Percentiles rank a stretch among this genome's conserved stretches.
phyloP scores from a whole-genome alignment of 1,140 invertebrate genomes.

The Polyergus mexicanus region DNA sequence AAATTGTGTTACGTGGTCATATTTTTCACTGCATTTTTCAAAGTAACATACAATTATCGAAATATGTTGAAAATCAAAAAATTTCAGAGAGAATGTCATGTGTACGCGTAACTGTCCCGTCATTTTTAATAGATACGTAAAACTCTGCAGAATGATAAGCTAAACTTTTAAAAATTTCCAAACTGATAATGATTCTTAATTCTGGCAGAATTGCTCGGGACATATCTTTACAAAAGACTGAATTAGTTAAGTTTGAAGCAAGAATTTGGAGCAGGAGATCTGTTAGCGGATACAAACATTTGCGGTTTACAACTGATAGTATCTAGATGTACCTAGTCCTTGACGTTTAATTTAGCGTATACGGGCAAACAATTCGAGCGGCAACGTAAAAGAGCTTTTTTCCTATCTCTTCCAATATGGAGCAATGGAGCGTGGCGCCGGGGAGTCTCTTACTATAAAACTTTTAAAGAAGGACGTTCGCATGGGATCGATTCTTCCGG shows the following conservation, averaged over 20 bases:
- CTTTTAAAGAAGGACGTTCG: slow-evolving; percentile 68
- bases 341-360: slow-evolving; percentile 64
- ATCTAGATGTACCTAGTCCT: slow-evolving; percentile 45
- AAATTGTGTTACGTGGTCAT: not conserved
- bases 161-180: slow-evolving; percentile 7
- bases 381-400: slow-evolving; percentile 62
- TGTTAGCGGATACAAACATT: slow-evolving; percentile 49
- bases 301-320: slow-evolving; percentile 52
- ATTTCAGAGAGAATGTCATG: not conserved
- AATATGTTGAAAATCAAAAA: slow-evolving; percentile 1
- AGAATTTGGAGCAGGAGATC: slow-evolving; percentile 11
- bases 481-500: slow-evolving; percentile 24
- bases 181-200: slow-evolving; percentile 26
- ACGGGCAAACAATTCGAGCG: slow-evolving; percentile 30
- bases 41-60: slow-evolving; percentile 18
- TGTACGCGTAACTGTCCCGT: not conserved
- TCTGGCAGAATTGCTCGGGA: not conserved
- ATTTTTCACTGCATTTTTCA: not conserved
- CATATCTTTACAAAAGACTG: slow-evolving; percentile 11
- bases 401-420: slow-evolving; percentile 54
- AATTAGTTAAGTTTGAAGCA: slow-evolving; percentile 8
- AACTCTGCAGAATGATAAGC: not conserved
- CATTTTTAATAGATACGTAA: not conserved
- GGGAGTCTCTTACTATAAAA: slow-evolving; percentile 62
- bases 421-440: slow-evolving; percentile 61